Conservation (phyloP, 1,140 invertebrate genomes). For the Diorhabda sublineata region DNA sequence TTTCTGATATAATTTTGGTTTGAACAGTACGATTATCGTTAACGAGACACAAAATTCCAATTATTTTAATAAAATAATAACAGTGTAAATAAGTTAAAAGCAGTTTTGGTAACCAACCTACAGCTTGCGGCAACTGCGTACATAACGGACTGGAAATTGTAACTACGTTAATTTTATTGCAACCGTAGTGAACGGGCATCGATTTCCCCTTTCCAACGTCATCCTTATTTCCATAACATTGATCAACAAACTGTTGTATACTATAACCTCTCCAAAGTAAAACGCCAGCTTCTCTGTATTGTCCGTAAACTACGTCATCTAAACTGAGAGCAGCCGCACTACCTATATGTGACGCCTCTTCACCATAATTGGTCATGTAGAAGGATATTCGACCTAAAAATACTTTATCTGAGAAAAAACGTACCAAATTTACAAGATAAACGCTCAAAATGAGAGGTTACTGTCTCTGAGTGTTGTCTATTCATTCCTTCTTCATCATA, state of each 20-base stretch:
- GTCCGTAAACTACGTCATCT: slow-evolving; percentile 86
- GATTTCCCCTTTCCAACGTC: slow-evolving; percentile 87
- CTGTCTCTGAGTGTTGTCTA: too few relatives aligned
- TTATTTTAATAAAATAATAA: too few relatives aligned
- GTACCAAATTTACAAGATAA: too few relatives aligned
- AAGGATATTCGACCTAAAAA: slow-evolving; percentile 80
- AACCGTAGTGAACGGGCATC: slow-evolving; percentile 95
- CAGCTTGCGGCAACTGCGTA: slow-evolving; percentile 95
- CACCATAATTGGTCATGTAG: slow-evolving; percentile 98
- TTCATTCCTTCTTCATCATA: too few relatives aligned
- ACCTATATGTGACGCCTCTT: slow-evolving; percentile 90
- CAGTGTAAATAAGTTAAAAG: too few relatives aligned
- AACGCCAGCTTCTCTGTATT: slow-evolving; percentile 93
- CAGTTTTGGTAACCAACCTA: slow-evolving; percentile 48
- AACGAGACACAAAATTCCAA: too few relatives aligned
- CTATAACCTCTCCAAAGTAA: slow-evolving; percentile 89
- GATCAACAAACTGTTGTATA: slow-evolving; percentile 86
- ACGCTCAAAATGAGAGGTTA: too few relatives aligned
- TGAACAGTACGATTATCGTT: too few relatives aligned
- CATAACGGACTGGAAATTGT: slow-evolving; percentile 59
- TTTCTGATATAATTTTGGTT: too few relatives aligned
- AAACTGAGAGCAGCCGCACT: slow-evolving; percentile 84
- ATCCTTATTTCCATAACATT: slow-evolving; percentile 91
- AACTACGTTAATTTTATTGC: slow-evolving; percentile 80
- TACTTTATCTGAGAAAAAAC: not conserved